Percentiles rank a stretch among this genome's conserved stretches.
phyloP scores from a whole-genome alignment of 1,140 invertebrate genomes.

The Orius insidiosus region DNA sequence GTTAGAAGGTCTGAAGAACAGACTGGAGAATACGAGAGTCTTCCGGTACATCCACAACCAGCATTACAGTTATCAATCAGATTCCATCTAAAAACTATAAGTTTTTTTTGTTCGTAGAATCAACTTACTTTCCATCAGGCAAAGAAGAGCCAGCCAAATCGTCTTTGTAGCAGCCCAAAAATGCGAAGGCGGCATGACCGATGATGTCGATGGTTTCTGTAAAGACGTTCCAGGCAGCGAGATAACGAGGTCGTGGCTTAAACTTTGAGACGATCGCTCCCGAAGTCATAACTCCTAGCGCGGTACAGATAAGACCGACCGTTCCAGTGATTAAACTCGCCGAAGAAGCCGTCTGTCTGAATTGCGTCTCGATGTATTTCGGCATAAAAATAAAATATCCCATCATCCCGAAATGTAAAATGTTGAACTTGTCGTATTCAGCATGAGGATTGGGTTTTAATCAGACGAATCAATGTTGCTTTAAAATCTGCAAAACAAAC shows the following conservation, averaged over 20 bases:
- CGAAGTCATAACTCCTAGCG: constrained; percentile 47
- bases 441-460: constrained; percentile 19
- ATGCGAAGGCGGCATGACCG: constrained; percentile 46
- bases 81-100: constrained; percentile 28
- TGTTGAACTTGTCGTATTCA: constrained; percentile 18
- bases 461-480: constrained; percentile 14
- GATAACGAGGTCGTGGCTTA: constrained; percentile 44
- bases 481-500: constrained; percentile 19
- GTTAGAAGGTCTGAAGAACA: constrained; percentile 35
- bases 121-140: constrained; percentile 28
- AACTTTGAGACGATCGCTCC: constrained; percentile 48
- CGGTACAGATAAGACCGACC: constrained; percentile 52
- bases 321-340: constrained; percentile 28
- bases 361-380: constrained; percentile 23
- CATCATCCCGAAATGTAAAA: constrained; percentile 20
- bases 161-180: constrained; percentile 45
- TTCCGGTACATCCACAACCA: constrained; percentile 39
- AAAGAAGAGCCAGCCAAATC: constrained; percentile 33
- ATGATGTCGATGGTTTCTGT: constrained; percentile 42
- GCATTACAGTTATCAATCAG: constrained; percentile 37
- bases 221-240: constrained; percentile 56
- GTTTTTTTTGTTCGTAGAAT: too few relatives aligned
- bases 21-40: constrained; percentile 48
- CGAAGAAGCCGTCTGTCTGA: constrained; percentile 19
- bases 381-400: constrained; percentile 22